Conservation (phyloP, 2,888 invertebrate genomes). For the Calephelis perditalis region DNA sequence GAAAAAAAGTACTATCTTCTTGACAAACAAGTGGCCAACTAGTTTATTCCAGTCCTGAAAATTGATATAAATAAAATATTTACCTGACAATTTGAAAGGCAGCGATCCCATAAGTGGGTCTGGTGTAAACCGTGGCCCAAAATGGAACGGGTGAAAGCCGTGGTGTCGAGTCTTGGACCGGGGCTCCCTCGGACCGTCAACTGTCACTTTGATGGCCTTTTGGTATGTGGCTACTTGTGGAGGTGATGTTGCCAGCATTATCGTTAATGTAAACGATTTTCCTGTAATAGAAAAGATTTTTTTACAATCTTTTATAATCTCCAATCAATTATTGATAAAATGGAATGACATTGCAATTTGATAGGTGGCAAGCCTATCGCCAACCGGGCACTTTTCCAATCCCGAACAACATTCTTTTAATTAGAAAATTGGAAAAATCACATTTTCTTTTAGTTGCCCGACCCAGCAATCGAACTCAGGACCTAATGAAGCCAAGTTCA, state of each 20-base stretch:
- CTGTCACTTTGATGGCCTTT: slow-evolving; percentile 99
- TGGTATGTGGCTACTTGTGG: slow-evolving; percentile 97
- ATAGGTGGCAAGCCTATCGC: too few species aligned
- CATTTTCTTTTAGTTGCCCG: too few species aligned
- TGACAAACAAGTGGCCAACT: too few species aligned
- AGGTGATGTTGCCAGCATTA: slow-evolving; percentile 95
- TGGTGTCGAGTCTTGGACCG: slow-evolving; percentile 94
- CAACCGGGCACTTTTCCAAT: too few species aligned
- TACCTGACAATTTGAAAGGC: slow-evolving; percentile 92
- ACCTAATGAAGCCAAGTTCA: too few species aligned
- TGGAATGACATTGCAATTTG: too few species aligned
- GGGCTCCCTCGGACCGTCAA: slow-evolving; percentile 98
- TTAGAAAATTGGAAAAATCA: too few species aligned
- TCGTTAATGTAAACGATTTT: slow-evolving; percentile 97
- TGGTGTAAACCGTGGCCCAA: slow-evolving; percentile 90
- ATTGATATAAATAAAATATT: slow-evolving; percentile 33
- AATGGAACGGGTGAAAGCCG: slow-evolving; percentile 93
- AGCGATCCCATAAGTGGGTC: slow-evolving; percentile 87
- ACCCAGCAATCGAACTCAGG: too few species aligned
- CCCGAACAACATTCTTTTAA: too few species aligned
- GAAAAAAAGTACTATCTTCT: too few species aligned
- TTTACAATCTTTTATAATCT: not conserved
- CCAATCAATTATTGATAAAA: too few species aligned
- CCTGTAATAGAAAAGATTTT: slow-evolving; percentile 77
- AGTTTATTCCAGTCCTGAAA: too few species aligned